Conservation (phyloP, 2,888 invertebrate species). For the Pharmacophagus antenor region DNA sequence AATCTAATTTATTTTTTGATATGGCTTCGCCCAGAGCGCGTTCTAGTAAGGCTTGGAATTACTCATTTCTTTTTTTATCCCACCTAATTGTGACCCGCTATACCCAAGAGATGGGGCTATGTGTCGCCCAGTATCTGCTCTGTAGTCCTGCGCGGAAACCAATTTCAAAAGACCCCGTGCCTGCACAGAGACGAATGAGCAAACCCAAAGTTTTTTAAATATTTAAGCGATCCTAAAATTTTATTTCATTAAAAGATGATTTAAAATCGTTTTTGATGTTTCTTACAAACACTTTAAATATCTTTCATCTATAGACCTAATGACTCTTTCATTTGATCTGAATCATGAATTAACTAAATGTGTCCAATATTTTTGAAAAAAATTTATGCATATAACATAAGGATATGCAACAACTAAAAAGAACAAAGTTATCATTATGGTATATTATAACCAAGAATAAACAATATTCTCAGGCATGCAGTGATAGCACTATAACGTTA, state of each 20-base stretch:
- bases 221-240: not conserved
- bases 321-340: no score
- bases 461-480: no score
- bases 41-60: conserved; percentile 40
- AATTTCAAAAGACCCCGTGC: conserved; percentile 70
- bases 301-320: no score
- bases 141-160: conserved; percentile 63
- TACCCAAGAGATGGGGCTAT: conserved; percentile 71
- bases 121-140: conserved; percentile 59
- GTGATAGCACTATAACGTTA: no score
- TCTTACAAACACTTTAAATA: no score
- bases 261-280: not conserved
- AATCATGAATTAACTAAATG: no score
- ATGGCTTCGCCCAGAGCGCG: conserved; percentile 13
- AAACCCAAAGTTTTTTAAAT: not conserved
- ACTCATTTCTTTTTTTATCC: conserved; percentile 60
- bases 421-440: no score
- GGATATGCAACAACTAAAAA: no score
- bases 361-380: no score
- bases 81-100: conserved; percentile 69
- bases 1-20: conserved; percentile 28
- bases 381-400: no score
- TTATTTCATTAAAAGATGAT: not conserved
- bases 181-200: conserved; percentile 53
- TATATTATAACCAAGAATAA: no score